Evolutionary conservation across 2,113 vertebrate species (phyloP).

Genomic region (Tenrec ecaudatus): DNA sequence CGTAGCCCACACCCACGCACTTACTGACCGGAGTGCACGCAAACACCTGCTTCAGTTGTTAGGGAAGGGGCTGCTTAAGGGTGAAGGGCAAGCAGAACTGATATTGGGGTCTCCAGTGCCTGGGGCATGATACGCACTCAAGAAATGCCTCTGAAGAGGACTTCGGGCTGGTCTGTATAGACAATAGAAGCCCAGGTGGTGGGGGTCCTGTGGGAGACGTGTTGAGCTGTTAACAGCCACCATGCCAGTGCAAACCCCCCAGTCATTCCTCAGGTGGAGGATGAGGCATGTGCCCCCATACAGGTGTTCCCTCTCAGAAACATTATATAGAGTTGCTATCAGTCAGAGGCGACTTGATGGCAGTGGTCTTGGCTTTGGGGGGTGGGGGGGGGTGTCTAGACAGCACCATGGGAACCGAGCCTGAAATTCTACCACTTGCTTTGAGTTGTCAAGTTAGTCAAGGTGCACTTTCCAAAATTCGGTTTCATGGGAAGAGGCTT

Average conservation of each 20-base stretch:
- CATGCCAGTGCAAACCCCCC: too few relatives aligned
- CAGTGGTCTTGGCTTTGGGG: too few relatives aligned
- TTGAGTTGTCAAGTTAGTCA: background rate
- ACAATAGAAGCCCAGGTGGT: too few relatives aligned
- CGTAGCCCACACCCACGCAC: background rate
- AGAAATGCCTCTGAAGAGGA: background rate
- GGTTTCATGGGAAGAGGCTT: background rate
- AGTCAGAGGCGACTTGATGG: too few relatives aligned
- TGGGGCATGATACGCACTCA: background rate
- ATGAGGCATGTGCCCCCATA: too few relatives aligned
- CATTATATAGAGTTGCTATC: too few relatives aligned
- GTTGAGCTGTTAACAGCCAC: too few relatives aligned
- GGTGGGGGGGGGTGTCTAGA: too few relatives aligned
- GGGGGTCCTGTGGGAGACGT: too few relatives aligned
- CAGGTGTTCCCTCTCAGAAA: too few relatives aligned
- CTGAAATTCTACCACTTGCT: background rate
- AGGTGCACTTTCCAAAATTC: constrained; percentile 5
- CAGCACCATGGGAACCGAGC: background rate
- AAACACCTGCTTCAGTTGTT: background rate
- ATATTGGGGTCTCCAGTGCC: background rate
- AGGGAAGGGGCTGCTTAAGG: background rate
- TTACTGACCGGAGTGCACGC: background rate
- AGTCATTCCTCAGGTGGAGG: too few relatives aligned
- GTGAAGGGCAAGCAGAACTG: background rate
- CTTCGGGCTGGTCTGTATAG: background rate